A percentile compares a stretch with the other conserved stretches of the same genome.
Evolutionary conservation across 2,113 vertebrate species (phyloP).

Genomic region (Menidia beryllina): DNA sequence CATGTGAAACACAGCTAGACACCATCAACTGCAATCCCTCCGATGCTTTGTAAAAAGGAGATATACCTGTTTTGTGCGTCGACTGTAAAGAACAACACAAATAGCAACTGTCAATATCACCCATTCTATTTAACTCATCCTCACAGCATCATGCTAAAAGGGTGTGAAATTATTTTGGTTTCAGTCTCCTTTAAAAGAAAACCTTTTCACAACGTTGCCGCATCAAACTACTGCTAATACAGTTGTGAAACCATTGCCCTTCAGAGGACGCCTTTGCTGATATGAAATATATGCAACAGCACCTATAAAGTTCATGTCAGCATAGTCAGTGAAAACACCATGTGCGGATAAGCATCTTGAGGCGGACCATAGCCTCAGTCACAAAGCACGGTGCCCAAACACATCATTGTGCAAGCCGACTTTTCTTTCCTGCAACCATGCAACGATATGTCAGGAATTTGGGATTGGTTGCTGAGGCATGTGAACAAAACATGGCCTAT

Average conservation of each 20-base stretch:
- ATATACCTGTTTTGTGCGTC: constrained; percentile 18
- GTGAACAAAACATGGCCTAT: constrained; percentile 57
- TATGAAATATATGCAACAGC: too few species aligned
- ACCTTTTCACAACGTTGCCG: not conserved
- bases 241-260: constrained; percentile 24
- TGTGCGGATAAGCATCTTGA: not conserved
- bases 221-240: constrained; percentile 9
- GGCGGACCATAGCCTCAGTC: not conserved
- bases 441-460: constrained; percentile 64
- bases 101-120: constrained; percentile 1
- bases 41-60: not conserved
- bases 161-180: not conserved
- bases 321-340: not conserved
- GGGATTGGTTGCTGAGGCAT: constrained; percentile 39
- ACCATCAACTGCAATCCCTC: constrained; percentile 14
- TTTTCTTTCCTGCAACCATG: constrained; percentile 46
- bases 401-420: constrained; percentile 45
- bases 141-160: not conserved
- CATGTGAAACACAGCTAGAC: constrained; percentile 3
- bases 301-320: not conserved
- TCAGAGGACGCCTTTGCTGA: too few species aligned
- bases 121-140: constrained; percentile 16
- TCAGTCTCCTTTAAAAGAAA: too few species aligned
- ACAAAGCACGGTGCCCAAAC: not conserved
- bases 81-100: not conserved